These are phyloP conservation scores for Protomyctophum bolini DNA, from an alignment of 2,113 vertebrate genomes.

Conservation along the genomic window DNA sequence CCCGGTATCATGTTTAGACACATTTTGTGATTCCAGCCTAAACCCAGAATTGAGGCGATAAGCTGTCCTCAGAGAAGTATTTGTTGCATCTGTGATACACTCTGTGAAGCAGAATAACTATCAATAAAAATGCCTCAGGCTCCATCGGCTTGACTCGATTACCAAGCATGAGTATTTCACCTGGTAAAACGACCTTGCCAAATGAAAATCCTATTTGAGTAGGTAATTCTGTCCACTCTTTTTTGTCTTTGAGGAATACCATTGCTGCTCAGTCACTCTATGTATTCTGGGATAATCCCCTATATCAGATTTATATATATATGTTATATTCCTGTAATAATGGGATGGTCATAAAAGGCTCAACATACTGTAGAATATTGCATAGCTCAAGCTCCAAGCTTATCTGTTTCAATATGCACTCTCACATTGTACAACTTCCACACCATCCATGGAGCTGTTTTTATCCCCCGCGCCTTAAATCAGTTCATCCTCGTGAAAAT, in stretches of 20 bases:
- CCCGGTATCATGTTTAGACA: constrained; percentile 52
- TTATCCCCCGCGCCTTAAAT: constrained; percentile 15
- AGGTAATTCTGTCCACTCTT: neutral
- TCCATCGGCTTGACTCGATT: constrained; percentile 14
- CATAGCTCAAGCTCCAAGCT: constrained; percentile 14
- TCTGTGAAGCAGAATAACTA: constrained; percentile 8
- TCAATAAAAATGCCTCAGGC: constrained; percentile 8
- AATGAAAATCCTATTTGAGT: constrained; percentile 6
- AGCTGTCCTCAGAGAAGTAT: constrained; percentile 36
- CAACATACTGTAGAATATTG: constrained; percentile 4
- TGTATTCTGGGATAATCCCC: neutral
- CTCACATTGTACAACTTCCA: constrained; percentile 14
- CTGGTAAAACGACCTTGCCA: constrained; percentile 18
- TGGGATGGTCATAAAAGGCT: constrained; percentile 16
- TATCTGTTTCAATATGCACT: constrained; percentile 37
- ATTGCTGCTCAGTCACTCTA: neutral
- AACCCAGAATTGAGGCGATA: constrained; percentile 40
- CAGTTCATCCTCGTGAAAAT: constrained; percentile 27
- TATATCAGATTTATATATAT: constrained; percentile 13
- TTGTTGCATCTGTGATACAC: constrained; percentile 28
- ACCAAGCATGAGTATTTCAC: constrained; percentile 17
- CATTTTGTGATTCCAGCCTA: constrained; percentile 41
- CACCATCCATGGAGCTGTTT: constrained; percentile 19
- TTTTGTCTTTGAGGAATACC: neutral
- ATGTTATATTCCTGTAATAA: constrained; percentile 1